A percentile compares a stretch with the other conserved stretches of the same genome.
Evolutionary conservation across 2,113 vertebrate genomes (phyloP).

Genomic region (Cheirogaleus medius): DNA sequence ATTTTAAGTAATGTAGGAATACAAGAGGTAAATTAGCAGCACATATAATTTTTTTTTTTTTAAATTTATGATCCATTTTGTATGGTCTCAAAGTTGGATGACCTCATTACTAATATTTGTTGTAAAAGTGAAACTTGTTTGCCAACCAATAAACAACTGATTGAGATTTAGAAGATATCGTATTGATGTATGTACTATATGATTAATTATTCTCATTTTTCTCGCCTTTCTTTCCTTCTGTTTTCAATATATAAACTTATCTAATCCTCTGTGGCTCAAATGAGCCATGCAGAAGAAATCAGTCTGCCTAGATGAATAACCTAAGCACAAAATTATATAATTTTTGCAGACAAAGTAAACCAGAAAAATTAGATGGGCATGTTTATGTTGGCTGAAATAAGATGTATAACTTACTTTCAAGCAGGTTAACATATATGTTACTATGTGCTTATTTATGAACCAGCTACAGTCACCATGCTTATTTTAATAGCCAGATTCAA

Average conservation of each 20-base stretch:
- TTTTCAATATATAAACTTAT: conserved; percentile 66
- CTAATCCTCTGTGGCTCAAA: conserved; percentile 54
- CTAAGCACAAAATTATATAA: conserved; percentile 80
- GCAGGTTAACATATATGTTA: conserved; percentile 66
- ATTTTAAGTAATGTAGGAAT: conserved; percentile 88
- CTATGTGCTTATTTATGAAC: conserved; percentile 70
- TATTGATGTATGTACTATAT: conserved; percentile 85
- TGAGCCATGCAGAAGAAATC: conserved; percentile 75
- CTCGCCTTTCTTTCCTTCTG: conserved; percentile 69
- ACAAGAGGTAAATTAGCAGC: conserved; percentile 89
- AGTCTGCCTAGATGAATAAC: conserved; percentile 63
- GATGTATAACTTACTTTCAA: neutral
- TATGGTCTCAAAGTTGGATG: conserved; percentile 94
- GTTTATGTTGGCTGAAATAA: conserved; percentile 27
- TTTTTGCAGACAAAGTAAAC: conserved; percentile 33
- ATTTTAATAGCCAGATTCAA: conserved; percentile 57
- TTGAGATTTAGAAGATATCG: conserved; percentile 90
- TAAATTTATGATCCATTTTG: conserved; percentile 95
- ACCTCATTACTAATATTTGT: conserved; percentile 97
- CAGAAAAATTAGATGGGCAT: conserved; percentile 57
- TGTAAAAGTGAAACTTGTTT: conserved; percentile 98
- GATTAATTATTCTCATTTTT: conserved; percentile 76
- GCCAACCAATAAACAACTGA: conserved; percentile 97
- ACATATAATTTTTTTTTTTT: conserved; percentile 89
- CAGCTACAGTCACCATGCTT: conserved; percentile 68